Conservation (phyloP, 2,797 vertebrate species). For the Botia almorhae region DNA sequence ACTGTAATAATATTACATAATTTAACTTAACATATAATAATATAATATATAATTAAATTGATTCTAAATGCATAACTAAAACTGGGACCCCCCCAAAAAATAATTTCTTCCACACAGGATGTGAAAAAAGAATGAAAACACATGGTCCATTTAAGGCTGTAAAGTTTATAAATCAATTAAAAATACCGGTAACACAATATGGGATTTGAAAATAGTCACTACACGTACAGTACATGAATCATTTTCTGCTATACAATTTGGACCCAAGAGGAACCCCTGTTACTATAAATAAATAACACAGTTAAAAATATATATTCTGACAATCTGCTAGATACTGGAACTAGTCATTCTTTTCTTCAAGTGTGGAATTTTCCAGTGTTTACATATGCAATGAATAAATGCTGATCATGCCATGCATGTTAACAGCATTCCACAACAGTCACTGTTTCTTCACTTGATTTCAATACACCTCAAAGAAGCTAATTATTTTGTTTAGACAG, state of each 20-base stretch:
- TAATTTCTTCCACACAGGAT: neutral
- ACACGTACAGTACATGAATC: constrained; percentile 67
- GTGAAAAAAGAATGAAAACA: constrained; percentile 11
- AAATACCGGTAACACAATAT: constrained; percentile 66
- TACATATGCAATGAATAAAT: constrained; percentile 51
- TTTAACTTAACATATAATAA: no score
- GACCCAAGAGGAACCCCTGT: constrained; percentile 53
- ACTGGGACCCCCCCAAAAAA: neutral
- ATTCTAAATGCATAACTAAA: no score
- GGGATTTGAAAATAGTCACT: constrained; percentile 59
- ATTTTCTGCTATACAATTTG: constrained; percentile 44
- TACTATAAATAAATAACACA: constrained; percentile 58
- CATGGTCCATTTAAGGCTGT: constrained; percentile 19
- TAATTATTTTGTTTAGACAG: constrained; percentile 17
- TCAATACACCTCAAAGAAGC: constrained; percentile 31
- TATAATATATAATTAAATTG: no score
- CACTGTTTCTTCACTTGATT: constrained; percentile 6
- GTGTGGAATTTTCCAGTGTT: constrained; percentile 52
- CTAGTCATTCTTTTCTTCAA: constrained; percentile 39
- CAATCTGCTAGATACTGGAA: constrained; percentile 31
- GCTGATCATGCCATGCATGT: neutral
- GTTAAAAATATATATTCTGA: constrained; percentile 53
- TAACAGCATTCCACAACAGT: neutral
- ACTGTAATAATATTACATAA: no score
- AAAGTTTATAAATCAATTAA: constrained; percentile 62